Percentiles rank a stretch among this genome's conserved stretches.
phyloP scores from a whole-genome alignment of 1,140 invertebrate species.

The Drosophila sulfurigaster region DNA sequence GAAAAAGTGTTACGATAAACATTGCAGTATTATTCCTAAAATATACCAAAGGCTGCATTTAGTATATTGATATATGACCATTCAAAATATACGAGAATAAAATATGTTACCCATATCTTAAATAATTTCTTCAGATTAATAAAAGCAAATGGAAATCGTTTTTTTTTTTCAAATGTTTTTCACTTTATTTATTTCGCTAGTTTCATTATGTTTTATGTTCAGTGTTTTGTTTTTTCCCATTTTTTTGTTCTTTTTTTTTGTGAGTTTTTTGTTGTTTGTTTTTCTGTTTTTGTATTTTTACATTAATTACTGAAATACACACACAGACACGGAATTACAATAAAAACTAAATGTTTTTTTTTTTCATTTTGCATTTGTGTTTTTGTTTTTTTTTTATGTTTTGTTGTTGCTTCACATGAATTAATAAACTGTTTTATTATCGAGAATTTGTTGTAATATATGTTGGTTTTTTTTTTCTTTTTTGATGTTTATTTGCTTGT shows the following conservation, averaged over 20 bases:
- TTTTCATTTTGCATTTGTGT: conserved; percentile 40
- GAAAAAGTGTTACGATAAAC: no score
- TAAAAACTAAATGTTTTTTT: conserved; percentile 75
- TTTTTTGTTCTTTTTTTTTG: conserved; percentile 54
- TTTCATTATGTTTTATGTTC: conserved; percentile 78
- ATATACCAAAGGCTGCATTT: no score
- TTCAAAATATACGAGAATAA: no score
- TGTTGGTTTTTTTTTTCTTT: conserved; percentile 42
- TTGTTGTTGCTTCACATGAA: conserved; percentile 47
- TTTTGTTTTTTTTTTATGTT: conserved; percentile 31
- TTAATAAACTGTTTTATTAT: conserved; percentile 65
- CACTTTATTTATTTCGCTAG: conserved; percentile 83
- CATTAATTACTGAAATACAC: conserved; percentile 82
- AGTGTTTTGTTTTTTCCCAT: conserved; percentile 66
- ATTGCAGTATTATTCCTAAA: no score
- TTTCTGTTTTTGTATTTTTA: conserved; percentile 52
- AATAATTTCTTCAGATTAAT: neutral
- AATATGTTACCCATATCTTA: no score
- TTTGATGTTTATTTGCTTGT: conserved; percentile 11
- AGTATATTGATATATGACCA: no score
- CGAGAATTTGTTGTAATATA: conserved; percentile 66
- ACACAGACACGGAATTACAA: conserved; percentile 83
- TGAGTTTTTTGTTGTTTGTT: conserved; percentile 48
- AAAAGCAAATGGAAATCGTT: neutral
- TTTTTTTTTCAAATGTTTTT: conserved; percentile 65